Conservation (phyloP, 2,888 invertebrate genomes). For the Gryllus longicercus region DNA sequence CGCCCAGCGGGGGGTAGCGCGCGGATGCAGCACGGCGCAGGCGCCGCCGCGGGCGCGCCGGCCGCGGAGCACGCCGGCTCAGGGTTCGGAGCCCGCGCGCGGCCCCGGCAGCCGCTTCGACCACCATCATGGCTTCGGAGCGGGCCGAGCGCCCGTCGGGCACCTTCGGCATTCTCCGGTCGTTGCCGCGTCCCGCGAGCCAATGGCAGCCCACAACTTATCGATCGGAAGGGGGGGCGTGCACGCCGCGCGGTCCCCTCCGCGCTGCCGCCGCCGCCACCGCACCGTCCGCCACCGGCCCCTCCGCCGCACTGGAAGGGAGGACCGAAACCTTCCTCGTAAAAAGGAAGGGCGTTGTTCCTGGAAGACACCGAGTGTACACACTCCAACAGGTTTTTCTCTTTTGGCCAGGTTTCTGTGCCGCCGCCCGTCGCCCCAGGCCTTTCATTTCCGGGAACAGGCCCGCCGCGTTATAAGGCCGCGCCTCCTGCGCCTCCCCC, state of each 20-base stretch:
- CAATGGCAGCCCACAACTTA: constrained; percentile 17
- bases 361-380: constrained; percentile 17
- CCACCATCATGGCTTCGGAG: constrained; percentile 4
- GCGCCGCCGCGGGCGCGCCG: too few relatives aligned
- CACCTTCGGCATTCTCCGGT: neutral
- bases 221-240: neutral
- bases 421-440: constrained; percentile 9
- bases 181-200: neutral
- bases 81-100: too few relatives aligned
- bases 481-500: neutral
- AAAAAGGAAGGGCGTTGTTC: constrained; percentile 17
- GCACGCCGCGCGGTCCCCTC: neutral
- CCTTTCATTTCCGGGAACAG: constrained; percentile 17
- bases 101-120: neutral
- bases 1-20: too few relatives aligned
- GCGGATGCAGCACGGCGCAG: too few relatives aligned
- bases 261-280: neutral
- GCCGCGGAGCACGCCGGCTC: too few relatives aligned
- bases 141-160: neutral
- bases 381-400: constrained; percentile 17
- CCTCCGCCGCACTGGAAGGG: neutral
- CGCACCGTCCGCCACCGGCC: neutral
- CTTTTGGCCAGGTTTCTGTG: constrained; percentile 17
- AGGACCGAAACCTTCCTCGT: neutral
- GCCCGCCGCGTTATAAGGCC: constrained; percentile 17